Evolutionary conservation across 2,113 vertebrate genomes (phyloP).

Genomic region (Lycaon pictus): DNA sequence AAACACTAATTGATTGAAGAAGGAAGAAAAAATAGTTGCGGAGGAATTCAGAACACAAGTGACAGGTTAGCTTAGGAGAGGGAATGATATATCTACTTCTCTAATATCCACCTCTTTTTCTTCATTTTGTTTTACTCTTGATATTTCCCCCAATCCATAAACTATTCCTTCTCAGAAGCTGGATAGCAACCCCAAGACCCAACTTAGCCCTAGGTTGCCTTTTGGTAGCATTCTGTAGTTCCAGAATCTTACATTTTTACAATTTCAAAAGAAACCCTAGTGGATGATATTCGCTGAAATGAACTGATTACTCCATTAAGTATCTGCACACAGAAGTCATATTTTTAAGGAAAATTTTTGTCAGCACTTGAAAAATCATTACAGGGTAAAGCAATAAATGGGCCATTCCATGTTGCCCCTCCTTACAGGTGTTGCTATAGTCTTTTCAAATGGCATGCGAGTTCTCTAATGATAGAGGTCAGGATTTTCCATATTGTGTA

Average conservation of each 20-base stretch:
- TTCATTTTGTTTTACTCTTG: not conserved
- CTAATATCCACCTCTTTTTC: not conserved
- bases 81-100: not conserved
- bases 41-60: not conserved
- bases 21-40: not conserved
- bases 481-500: not conserved
- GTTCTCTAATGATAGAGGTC: not conserved
- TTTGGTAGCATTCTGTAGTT: conserved; percentile 1
- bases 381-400: not conserved
- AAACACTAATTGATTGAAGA: not conserved
- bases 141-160: not conserved
- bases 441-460: not conserved
- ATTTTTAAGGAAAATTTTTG: not conserved
- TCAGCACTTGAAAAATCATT: conserved; percentile 23
- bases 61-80: not conserved
- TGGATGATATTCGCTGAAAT: not conserved
- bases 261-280: conserved; percentile 10
- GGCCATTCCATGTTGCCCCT: not conserved
- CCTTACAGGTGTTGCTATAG: not conserved
- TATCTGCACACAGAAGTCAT: conserved; percentile 13
- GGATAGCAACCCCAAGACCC: not conserved
- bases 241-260: not conserved
- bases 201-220: not conserved
- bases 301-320: not conserved
- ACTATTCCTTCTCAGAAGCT: not conserved